phyloP scores from a whole-genome alignment of 2,888 invertebrate species.

The Patella depressa region DNA sequence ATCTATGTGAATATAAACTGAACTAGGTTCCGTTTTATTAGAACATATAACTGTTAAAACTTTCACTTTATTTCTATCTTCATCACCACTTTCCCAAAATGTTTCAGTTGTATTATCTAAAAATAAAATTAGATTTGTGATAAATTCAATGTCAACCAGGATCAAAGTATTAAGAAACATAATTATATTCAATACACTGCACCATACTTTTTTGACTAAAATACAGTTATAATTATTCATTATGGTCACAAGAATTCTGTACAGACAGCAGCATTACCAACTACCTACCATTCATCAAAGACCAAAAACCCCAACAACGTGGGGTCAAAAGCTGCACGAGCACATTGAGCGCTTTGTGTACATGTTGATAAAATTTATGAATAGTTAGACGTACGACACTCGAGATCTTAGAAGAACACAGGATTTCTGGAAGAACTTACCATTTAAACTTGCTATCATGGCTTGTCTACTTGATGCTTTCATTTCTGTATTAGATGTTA shows the following conservation, averaged over 20 bases:
- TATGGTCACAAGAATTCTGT: no score
- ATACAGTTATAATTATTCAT: no score
- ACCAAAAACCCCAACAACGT: no score
- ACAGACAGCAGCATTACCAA: no score
- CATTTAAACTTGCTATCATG: slow-evolving; percentile 90
- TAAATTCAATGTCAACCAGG: no score
- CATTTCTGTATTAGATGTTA: slow-evolving; percentile 83
- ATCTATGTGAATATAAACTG: slow-evolving; percentile 91
- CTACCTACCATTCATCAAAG: no score
- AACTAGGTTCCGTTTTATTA: slow-evolving; percentile 79
- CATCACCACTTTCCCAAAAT: slow-evolving; percentile 99
- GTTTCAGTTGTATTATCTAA: slow-evolving; percentile 94
- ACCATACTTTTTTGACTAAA: no score
- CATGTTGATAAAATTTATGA: no score
- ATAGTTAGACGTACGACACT: no score
- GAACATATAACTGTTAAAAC: slow-evolving; percentile 81
- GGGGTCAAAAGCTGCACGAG: no score
- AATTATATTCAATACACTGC: neutral
- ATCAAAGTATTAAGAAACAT: neutral
- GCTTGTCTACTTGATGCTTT: slow-evolving; percentile 94
- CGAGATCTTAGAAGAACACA: no score
- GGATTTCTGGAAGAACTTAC: slow-evolving; percentile 35
- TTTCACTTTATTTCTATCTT: slow-evolving; percentile 92
- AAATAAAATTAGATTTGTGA: slow-evolving; percentile 8
- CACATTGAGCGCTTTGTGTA: no score